A percentile compares a stretch with the other conserved stretches of the same genome.
These are phyloP conservation scores for Halcyon leucocephala DNA, from an alignment of 2,797 vertebrate species.

Conservation along the genomic window DNA sequence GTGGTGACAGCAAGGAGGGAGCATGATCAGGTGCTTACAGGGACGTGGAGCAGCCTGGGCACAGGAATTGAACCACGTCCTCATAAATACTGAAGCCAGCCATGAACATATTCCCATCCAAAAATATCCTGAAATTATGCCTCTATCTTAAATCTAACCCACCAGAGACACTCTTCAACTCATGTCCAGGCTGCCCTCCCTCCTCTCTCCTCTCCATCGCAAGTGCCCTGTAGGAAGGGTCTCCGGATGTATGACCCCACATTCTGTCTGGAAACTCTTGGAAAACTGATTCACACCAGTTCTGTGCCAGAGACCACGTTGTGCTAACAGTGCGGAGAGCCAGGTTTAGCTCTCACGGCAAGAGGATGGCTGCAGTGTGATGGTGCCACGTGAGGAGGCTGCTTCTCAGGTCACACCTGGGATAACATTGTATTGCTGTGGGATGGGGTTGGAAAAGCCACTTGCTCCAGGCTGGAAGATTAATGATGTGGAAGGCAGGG, in stretches of 20 bases:
- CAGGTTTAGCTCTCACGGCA: neutral
- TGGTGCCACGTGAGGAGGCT: accelerated
- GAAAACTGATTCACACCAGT: neutral
- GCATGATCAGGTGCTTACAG: accelerated
- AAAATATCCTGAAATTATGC: neutral
- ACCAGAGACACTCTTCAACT: neutral
- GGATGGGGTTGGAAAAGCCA: neutral
- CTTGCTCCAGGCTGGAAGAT: neutral
- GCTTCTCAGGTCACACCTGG: neutral
- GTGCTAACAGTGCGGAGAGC: accelerated
- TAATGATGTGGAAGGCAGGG: neutral
- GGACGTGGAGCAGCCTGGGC: neutral
- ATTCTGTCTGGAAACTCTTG: neutral
- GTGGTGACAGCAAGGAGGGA: neutral
- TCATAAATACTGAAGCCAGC: neutral
- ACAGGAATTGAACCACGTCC: accelerated
- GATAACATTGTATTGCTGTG: neutral
- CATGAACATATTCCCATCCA: neutral
- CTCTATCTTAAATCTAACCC: neutral
- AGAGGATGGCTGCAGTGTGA: accelerated
- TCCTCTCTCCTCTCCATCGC: neutral
- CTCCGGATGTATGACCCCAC: accelerated
- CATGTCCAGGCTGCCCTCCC: neutral
- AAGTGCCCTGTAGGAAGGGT: accelerated
- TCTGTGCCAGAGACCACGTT: accelerated